Conservation (phyloP, 2,113 vertebrate genomes). For the Plecotus auritus region DNA sequence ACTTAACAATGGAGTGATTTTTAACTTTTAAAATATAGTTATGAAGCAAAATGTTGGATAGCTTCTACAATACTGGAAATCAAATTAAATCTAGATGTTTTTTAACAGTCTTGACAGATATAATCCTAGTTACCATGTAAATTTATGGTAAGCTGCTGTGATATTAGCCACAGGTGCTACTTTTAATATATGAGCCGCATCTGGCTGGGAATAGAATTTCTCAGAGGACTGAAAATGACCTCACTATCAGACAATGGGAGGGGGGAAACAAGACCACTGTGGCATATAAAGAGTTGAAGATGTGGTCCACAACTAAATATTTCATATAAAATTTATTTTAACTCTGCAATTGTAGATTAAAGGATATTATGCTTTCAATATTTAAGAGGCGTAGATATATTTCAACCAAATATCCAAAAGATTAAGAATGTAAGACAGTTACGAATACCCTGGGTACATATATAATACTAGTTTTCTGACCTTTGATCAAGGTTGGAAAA, state of each 20-base stretch:
- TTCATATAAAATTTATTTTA: slow-evolving; percentile 81
- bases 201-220: slow-evolving; percentile 89
- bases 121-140: slow-evolving; percentile 91
- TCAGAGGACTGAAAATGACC: slow-evolving; percentile 88
- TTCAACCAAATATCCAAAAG: slow-evolving; percentile 79
- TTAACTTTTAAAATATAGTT: slow-evolving; percentile 88
- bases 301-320: slow-evolving; percentile 79
- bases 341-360: slow-evolving; percentile 77
- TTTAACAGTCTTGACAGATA: slow-evolving; percentile 88
- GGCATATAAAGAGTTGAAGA: slow-evolving; percentile 85
- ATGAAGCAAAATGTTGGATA: slow-evolving; percentile 85
- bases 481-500: slow-evolving; percentile 76
- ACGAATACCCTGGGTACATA: slow-evolving; percentile 52
- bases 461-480: slow-evolving; percentile 69
- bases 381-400: slow-evolving; percentile 75
- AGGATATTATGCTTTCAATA: slow-evolving; percentile 81
- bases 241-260: slow-evolving; percentile 88
- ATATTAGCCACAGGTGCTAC: slow-evolving; percentile 91
- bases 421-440: slow-evolving; percentile 74
- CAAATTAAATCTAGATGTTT: slow-evolving; percentile 90
- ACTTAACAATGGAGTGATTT: slow-evolving; percentile 86
- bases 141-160: slow-evolving; percentile 91
- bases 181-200: slow-evolving; percentile 90
- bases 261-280: slow-evolving; percentile 77
- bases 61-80: slow-evolving; percentile 87